These are phyloP conservation scores for Stratiomys singularior DNA, from an alignment of 2,888 invertebrate species.

Conservation along the genomic window DNA sequence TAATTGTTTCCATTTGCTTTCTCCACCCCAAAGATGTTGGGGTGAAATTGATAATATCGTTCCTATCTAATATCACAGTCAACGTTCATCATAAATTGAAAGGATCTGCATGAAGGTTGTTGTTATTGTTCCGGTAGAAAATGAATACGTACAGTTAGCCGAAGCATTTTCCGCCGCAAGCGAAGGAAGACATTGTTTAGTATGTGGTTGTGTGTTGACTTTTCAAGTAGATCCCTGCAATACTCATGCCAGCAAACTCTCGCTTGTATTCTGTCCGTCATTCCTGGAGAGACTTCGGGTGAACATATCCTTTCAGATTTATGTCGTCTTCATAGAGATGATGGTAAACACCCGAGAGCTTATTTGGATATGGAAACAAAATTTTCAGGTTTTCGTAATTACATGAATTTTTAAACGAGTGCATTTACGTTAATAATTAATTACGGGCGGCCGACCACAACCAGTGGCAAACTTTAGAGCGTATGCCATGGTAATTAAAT, in stretches of 20 bases:
- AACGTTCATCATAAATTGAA: conserved; percentile 21
- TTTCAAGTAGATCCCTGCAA: background rate
- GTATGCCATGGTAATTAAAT: conserved; percentile 50
- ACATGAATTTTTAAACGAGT: conserved; percentile 55
- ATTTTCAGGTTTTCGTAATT: conserved; percentile 53
- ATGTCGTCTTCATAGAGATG: conserved; percentile 44
- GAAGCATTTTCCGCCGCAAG: background rate
- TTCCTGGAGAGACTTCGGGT: conserved; percentile 6
- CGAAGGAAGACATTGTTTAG: conserved; percentile 29
- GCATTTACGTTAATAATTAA: conserved; percentile 54
- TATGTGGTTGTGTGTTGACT: conserved; percentile 25
- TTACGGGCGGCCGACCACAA: conserved; percentile 25
- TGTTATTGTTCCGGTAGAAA: background rate
- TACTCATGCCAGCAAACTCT: background rate
- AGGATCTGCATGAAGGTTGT: background rate
- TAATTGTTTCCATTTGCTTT: conserved; percentile 38
- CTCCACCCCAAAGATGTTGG: background rate
- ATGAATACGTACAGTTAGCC: background rate
- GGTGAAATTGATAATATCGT: conserved; percentile 40
- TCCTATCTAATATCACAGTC: conserved; percentile 7
- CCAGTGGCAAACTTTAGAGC: conserved; percentile 47
- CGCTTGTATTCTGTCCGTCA: background rate
- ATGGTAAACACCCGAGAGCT: conserved; percentile 50
- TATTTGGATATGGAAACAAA: conserved; percentile 53
- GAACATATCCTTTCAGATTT: conserved; percentile 48